Base-by-base conservation (phyloP, 1,140 invertebrate species). In the Drosophila novamexicana region DNA sequence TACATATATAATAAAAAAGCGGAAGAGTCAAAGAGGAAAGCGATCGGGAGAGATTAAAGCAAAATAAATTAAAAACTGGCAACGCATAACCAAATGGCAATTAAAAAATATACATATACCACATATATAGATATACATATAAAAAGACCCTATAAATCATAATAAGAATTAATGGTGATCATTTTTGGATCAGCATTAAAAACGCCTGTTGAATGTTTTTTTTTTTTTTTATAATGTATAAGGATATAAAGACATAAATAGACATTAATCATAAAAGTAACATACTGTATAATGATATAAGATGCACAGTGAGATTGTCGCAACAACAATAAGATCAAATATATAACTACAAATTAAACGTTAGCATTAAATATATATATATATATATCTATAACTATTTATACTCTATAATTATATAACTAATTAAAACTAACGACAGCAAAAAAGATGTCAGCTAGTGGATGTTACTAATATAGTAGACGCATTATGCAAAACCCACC, bases 401-500 rank as follows among this genome's bases (percentile, higher is more conserved):
- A 34, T 52, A 52, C 34, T 52, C 32, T 8, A 12, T 32, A 45
- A 37, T 9, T 49, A 49, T 45, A 54, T 22, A 36, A 56, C 12
- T 12, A 49, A 56, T 39, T 22, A 42, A 52, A 36, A 36, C 12
- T 58, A 54, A 12, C 47, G 36, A 54, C 29, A 47, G 36, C 8
- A 14, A 14, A 45, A 49, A 12, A 39, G 16, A 70, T 70, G 68
- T 64, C 50, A 71, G 58, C 67, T 75, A 65, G 68, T 50, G 39
- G 65, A 57, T 65, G 44, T 57, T 71, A 65, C 50, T 68, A 57
- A 63, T 52, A 63, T 45, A 70, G 53, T 64, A 64, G 63, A 59
- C 54, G 73, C 66, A 75, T 75, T 64, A 72, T 56, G 68, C 74
- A 76, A 75, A 39, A 76, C 74, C 74, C 74, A 76, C 74, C 74